Evolutionary conservation across 2,113 vertebrate genomes (phyloP).

Genomic region (Microcebus lehilahytsara): DNA sequence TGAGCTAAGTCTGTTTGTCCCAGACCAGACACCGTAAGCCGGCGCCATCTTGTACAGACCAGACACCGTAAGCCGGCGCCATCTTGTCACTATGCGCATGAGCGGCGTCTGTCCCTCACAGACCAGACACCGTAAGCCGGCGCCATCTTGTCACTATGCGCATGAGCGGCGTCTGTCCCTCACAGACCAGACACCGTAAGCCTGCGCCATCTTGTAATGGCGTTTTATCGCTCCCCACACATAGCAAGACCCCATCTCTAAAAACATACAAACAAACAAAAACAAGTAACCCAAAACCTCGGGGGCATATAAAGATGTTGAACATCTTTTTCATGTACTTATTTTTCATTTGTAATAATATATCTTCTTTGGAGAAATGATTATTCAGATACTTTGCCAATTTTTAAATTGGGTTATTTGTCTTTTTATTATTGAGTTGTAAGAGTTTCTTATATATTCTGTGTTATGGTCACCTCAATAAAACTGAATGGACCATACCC

Average conservation of each 20-base stretch:
- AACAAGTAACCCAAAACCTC: background rate
- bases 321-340: background rate
- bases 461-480: background rate
- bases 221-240: too few relatives aligned
- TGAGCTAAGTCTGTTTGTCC: too few relatives aligned
- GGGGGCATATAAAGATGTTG: background rate
- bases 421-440: background rate
- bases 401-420: background rate
- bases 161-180: too few relatives aligned
- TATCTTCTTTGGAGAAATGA: slow-evolving; percentile 12
- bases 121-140: too few relatives aligned
- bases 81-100: too few relatives aligned
- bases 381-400: background rate
- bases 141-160: too few relatives aligned
- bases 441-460: background rate
- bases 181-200: too few relatives aligned
- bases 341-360: background rate
- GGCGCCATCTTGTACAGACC: too few relatives aligned
- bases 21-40: too few relatives aligned
- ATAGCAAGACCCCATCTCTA: background rate
- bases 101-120: too few relatives aligned
- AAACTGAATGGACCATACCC: background rate
- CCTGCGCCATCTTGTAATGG: too few relatives aligned
- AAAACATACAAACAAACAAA: background rate
- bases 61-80: too few relatives aligned